These are phyloP conservation scores for Tautogolabrus adspersus DNA, from an alignment of 2,113 vertebrate species.

Conservation along the genomic window DNA sequence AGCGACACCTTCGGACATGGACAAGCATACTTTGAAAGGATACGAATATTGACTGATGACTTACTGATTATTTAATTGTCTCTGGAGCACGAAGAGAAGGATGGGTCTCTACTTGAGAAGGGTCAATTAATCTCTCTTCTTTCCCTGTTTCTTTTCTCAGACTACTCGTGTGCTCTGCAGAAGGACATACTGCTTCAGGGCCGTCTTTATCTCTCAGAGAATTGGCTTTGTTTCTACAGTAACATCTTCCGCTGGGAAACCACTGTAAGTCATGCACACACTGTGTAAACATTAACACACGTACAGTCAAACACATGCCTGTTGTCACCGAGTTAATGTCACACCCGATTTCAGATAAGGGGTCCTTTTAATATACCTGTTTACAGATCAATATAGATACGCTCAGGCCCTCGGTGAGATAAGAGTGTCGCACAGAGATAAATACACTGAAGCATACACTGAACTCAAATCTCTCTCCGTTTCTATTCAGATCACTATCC, in stretches of 20 bases:
- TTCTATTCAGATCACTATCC: constrained; percentile 87
- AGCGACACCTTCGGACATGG: no score
- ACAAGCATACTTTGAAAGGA: no score
- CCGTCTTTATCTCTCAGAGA: constrained; percentile 91
- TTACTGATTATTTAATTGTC: no score
- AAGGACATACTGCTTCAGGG: constrained; percentile 93
- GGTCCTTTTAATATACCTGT: constrained; percentile 29
- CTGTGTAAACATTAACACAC: constrained; percentile 27
- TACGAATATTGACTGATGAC: no score
- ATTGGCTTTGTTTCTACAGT: constrained; percentile 94
- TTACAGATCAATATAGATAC: constrained; percentile 50
- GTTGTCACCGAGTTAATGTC: constrained; percentile 15
- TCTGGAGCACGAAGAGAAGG: neutral
- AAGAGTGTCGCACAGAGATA: constrained; percentile 1
- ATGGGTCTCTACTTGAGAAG: neutral
- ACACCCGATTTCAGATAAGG: constrained; percentile 41
- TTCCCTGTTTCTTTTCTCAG: constrained; percentile 69
- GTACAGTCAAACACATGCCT: constrained; percentile 15
- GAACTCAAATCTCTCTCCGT: neutral
- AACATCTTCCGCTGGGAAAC: constrained; percentile 97
- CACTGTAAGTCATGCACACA: constrained; percentile 79
- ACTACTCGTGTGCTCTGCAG: constrained; percentile 93
- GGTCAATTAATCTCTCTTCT: constrained; percentile 6
- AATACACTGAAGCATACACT: neutral
- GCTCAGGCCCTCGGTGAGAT: constrained; percentile 22